phyloP scores from a whole-genome alignment of 1,140 invertebrate genomes.

The Linepithema humile region DNA sequence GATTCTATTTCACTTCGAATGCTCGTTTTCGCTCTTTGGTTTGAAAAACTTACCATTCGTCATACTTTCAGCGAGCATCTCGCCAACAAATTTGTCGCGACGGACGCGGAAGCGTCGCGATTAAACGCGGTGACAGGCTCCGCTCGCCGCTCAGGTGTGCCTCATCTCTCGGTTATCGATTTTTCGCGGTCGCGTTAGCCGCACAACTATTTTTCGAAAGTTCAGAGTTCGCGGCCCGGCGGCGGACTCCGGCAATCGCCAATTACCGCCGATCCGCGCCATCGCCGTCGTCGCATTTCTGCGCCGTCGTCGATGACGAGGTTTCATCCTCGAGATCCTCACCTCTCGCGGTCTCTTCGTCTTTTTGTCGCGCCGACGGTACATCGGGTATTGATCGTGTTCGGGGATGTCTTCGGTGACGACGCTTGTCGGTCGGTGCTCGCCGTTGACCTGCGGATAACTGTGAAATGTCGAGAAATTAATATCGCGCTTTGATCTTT shows the following conservation, averaged over 20 bases:
- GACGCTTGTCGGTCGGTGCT: background rate
- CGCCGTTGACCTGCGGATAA: background rate
- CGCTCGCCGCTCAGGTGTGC: background rate
- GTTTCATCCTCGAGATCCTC: background rate
- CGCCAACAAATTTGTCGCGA: background rate
- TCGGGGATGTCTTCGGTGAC: constrained; percentile 10
- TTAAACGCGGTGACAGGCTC: background rate
- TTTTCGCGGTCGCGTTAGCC: background rate
- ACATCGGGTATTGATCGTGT: constrained; percentile 34
- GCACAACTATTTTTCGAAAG: constrained; percentile 34
- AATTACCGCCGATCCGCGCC: constrained; percentile 37
- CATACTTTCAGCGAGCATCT: background rate
- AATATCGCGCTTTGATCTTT: background rate
- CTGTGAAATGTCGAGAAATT: background rate
- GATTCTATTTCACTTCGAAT: background rate
- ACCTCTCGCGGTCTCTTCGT: background rate
- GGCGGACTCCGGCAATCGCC: background rate
- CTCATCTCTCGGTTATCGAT: constrained; percentile 5
- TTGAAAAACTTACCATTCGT: background rate
- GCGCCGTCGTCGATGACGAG: background rate
- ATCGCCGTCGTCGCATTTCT: background rate
- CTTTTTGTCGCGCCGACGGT: background rate
- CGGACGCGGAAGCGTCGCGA: background rate
- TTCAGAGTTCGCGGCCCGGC: constrained; percentile 15
- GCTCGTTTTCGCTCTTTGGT: too few species aligned